phyloP scores from a whole-genome alignment of 2,888 invertebrate genomes.

The Machimus rusticus region DNA sequence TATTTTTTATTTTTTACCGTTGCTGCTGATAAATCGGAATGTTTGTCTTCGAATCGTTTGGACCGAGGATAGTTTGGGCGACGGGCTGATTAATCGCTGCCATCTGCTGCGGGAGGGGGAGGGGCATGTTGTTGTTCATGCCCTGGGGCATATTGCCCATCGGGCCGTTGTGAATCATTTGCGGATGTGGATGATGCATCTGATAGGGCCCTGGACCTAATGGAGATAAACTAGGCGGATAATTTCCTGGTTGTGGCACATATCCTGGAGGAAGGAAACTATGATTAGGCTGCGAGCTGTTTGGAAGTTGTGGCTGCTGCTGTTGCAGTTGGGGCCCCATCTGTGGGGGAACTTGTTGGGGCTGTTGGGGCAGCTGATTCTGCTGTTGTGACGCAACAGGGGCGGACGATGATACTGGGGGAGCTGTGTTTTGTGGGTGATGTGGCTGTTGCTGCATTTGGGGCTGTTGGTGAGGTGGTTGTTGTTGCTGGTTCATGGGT shows the following conservation, averaged over 20 bases:
- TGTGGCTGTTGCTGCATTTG: slow-evolving; percentile 47
- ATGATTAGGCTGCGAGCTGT: slow-evolving; percentile 40
- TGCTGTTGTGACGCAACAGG: slow-evolving; percentile 42
- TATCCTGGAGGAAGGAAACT: slow-evolving; percentile 47
- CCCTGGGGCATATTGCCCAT: neutral
- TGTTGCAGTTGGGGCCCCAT: neutral
- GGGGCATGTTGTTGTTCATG: neutral
- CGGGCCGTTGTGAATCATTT: slow-evolving; percentile 35
- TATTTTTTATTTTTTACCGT: slow-evolving; percentile 58
- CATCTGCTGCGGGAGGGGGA: slow-evolving; percentile 39
- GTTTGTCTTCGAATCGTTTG: slow-evolving; percentile 60
- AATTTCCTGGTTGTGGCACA: slow-evolving; percentile 17
- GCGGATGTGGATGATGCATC: slow-evolving; percentile 33
- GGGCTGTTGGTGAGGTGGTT: slow-evolving; percentile 46
- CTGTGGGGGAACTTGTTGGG: slow-evolving; percentile 42
- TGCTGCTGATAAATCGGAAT: slow-evolving; percentile 63
- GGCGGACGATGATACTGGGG: neutral
- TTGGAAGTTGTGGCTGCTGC: slow-evolving; percentile 34
- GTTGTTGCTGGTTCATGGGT: slow-evolving; percentile 49
- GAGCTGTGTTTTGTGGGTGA: slow-evolving; percentile 47
- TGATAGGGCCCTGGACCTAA: slow-evolving; percentile 26
- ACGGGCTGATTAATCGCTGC: slow-evolving; percentile 53
- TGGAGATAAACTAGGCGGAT: neutral
- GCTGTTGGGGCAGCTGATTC: slow-evolving; percentile 49
- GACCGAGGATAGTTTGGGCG: slow-evolving; percentile 57